Evolutionary conservation across 2,113 vertebrate species (phyloP), one percentile per base, ranked within the genome.

Genomic region (Nibea coibor): DNA sequence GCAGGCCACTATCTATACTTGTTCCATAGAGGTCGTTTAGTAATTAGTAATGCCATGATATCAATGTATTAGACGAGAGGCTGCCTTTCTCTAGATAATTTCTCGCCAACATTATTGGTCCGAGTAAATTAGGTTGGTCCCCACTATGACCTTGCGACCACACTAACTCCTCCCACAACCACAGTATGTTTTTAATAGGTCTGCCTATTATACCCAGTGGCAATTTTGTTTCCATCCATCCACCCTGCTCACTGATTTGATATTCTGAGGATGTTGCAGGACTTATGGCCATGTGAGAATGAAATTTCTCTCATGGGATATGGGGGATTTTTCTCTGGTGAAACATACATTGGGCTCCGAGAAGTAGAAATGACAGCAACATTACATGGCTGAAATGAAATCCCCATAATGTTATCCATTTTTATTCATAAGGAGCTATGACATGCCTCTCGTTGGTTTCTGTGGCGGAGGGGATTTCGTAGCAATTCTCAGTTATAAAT

Each of bases 311-410:
- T 75, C 85, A 42, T 84, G 92, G 89, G 91, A 91, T 90, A 62
- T 68, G 64, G 68, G 28, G 76, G 75, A 83, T 85, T 86, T 92
- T 91, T 90, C 91, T 88, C 85, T 73, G 56, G 89, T 82, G 89
- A 42, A 70, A 63, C 72, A 77, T 75, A 85, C 50, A 69, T 17
- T 57, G 62, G 72, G 78, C 56, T 88, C 19, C 2, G 26, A 86
- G 81, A 82, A 79, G 69, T 56, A 87, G 84, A 74, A 90, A 88
- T 88, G 91, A 91, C 90, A 92, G 82, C 80, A 88, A 80, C 83
- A 89, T 93, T 89, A 85, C 85, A 90, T 78, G 90, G 82, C 70
- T 88, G 82, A 89, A 91, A 93, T 91, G 81, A 91, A 87, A 79
- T 72, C 74, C 54, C 78, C 81, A 81, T 90, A 89, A 90, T 88